Base-by-base conservation (phyloP, 2,888 invertebrate genomes). In the Chalcosyrphus nemorum region DNA sequence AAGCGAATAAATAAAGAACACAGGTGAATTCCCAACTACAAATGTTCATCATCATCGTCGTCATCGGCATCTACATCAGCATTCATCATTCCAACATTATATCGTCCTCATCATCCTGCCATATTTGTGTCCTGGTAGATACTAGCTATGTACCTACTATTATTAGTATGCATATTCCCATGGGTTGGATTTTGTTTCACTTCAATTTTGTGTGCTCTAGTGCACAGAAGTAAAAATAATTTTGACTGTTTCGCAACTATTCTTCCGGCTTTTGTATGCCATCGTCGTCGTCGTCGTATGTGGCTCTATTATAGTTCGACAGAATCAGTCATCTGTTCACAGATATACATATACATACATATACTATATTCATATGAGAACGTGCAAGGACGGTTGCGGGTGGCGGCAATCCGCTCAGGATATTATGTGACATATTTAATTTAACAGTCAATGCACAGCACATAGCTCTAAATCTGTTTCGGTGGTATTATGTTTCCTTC, bases 371-470 rank as follows among this genome's bases (percentile, higher is more conserved):
- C 19, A 2, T 45, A 5, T 7, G 11, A 1, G 21, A 4, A 38
- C 13, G 35, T n/a, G 7, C 2, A 7, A 2, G 47, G 24, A 13
- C 4, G 47, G 21, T 50, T 21, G 21, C 4, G n/a, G 19, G 35
- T 0, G 27, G 6, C 35, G 19, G 19, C 56, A 56, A 35, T 56
- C 56, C 35, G 56, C 56, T 56, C 56, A 56, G 56, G 56, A 56
- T 56, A 35, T 32, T 56, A 56, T 56, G 56, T 56, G 56, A 56
- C 56, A 56, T 56, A 56, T 56, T 56, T 56, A 56, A 56, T 56
- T 56, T 56, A 56, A 56, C 56, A 56, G 56, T 56, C 56, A 56
- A 5, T 56, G 56, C 56, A 56, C 56, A 56, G 17, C 56, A 56
- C 56, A 56, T 32, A 32, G 35, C 19, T 56, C 32, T 56, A 56